Base-by-base conservation (phyloP, 1,140 invertebrate species). In the Telenomus remus region DNA sequence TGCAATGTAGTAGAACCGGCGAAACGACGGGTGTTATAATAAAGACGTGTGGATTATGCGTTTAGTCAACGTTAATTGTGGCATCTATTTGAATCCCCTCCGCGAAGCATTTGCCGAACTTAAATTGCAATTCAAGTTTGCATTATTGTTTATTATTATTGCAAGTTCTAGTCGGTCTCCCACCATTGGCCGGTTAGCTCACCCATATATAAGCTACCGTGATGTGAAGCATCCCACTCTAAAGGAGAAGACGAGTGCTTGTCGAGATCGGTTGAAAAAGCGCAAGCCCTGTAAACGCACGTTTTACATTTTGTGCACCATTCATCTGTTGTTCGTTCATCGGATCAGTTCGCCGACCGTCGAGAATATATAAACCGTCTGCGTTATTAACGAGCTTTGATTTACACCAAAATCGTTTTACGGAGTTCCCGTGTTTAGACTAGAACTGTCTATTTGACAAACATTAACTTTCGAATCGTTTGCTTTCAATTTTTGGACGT, bases 161-260 rank as follows among this genome's bases (percentile, higher is more conserved):
- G 78, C 76, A 79, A 81, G 75, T 83, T 79, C 79, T 81, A 80
- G 79, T 80, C 76, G 72, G 79, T 79, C 81, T 79, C 81, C 79
- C 77, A 74, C 74, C 64, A 69, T 49, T 33, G 46, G 53, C 57
- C 78, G 47, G 76, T 79, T 83, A 82, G 80, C 80, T 78, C 83
- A 78, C 76, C 78, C 83, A 54, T 86, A 85, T 86, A 86, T 86
- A 86, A 85, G 81, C 84, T 72, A 79, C 61, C 70, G 79, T 69
- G 76, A 80, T 76, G 80, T 82, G 76, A 80, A 82, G 80, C 81
- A 79, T 84, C 79, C 80, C 85, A 86, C 77, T 86, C 83, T 81
- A 83, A 81, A 86, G 79, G 79, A 81, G 84, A 80, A 82, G 80
- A 78, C 80, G 19, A 78, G 82, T 83, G 77, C 82, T 85, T 81